A percentile compares a stretch with the other conserved stretches of the same genome.
Evolutionary conservation across 2,888 invertebrate species (phyloP).

Genomic region (Limnephilus rhombicus): DNA sequence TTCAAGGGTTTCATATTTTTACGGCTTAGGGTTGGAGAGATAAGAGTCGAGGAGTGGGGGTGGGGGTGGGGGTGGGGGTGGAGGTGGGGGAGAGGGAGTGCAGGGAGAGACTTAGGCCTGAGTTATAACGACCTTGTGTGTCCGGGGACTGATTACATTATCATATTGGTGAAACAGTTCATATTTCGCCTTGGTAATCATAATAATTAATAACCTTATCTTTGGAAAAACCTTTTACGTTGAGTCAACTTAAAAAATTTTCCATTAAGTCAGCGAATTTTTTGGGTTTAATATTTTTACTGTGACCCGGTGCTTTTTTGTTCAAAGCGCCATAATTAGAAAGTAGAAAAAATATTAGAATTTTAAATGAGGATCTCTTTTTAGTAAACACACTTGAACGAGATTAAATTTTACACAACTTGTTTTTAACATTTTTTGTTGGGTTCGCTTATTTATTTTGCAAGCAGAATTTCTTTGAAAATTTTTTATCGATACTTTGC

Average conservation of each 20-base stretch:
- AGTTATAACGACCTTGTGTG: conserved; percentile 10
- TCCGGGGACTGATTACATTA: conserved; percentile 48
- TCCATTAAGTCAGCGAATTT: not conserved
- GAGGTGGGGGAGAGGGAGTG: not conserved
- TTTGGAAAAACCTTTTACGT: conserved; percentile 25
- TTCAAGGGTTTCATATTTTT: conserved; percentile 47
- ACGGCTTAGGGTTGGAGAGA: conserved; percentile 27
- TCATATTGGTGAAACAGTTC: conserved; percentile 38
- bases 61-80: not conserved
- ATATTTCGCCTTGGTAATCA: conserved; percentile 15
- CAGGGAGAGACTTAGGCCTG: not conserved
- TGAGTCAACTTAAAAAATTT: conserved; percentile 34
- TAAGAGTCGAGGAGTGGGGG: not conserved
- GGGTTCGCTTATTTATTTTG: not conserved
- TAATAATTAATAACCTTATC: conserved; percentile 21
- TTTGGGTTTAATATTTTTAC: conserved; percentile 10
- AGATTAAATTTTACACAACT: conserved; percentile 17
- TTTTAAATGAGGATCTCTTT: conserved; percentile 31
- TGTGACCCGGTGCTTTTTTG: not conserved
- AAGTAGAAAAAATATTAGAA: conserved; percentile 14
- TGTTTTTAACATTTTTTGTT: not conserved
- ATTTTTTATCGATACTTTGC: not conserved
- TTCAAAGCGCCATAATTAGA: not conserved
- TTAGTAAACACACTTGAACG: conserved; percentile 33
- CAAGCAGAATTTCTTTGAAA: not conserved